Evolutionary conservation across 1,140 invertebrate species (phyloP).

Genomic region (Cheumatopsyche charites): DNA sequence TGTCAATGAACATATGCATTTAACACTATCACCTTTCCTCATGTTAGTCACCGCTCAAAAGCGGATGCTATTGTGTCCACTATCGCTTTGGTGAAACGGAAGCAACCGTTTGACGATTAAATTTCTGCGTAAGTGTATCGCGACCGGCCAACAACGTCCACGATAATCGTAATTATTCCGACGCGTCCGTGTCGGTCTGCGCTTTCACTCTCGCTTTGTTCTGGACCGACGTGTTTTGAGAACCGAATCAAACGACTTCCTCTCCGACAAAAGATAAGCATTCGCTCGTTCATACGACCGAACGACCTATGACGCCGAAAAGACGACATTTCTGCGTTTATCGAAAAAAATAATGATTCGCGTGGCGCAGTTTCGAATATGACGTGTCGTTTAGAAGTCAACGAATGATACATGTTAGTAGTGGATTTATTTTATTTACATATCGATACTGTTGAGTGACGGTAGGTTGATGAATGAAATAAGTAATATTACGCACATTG

Average conservation of each 20-base stretch:
- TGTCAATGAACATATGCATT: too few relatives aligned
- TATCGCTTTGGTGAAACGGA: background rate
- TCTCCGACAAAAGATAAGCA: slow-evolving; percentile 12
- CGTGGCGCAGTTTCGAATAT: too few relatives aligned
- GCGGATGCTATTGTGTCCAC: too few relatives aligned
- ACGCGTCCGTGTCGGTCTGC: background rate
- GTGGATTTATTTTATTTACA: too few relatives aligned
- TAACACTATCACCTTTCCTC: too few relatives aligned
- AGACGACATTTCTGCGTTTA: background rate
- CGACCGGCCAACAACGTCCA: background rate
- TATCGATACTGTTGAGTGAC: too few relatives aligned
- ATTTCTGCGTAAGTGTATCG: slow-evolving; percentile 18
- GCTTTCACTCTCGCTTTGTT: slow-evolving; percentile 7
- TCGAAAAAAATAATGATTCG: slow-evolving; percentile 2
- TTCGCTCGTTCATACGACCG: background rate
- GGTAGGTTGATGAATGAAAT: too few relatives aligned
- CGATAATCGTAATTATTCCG: slow-evolving; percentile 17
- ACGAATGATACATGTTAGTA: too few relatives aligned
- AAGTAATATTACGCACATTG: too few relatives aligned
- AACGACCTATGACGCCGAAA: too few relatives aligned
- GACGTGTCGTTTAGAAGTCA: too few relatives aligned
- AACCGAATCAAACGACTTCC: slow-evolving; percentile 18
- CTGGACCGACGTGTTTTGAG: slow-evolving; percentile 10
- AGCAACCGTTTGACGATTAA: slow-evolving; percentile 7
- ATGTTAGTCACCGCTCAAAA: too few relatives aligned